Conservation (phyloP, 2,797 vertebrate genomes). For the Psittacula echo region DNA sequence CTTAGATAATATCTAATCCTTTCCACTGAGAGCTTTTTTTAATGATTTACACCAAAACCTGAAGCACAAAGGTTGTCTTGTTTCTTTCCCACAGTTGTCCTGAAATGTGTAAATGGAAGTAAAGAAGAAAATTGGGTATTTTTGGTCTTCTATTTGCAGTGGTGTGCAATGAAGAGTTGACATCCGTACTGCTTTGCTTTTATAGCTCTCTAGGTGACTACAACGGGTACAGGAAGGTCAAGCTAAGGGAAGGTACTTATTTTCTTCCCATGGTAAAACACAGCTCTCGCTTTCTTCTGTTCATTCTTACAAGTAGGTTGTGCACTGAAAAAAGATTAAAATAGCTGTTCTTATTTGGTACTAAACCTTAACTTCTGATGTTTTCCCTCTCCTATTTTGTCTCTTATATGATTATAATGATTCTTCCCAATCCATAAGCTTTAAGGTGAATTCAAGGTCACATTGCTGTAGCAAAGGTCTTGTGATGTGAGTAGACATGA, state of each 20-base stretch:
- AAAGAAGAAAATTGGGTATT: background rate
- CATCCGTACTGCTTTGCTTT: background rate
- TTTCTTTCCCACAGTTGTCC: background rate
- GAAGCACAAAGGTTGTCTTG: constrained; percentile 19
- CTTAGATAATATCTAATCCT: constrained; percentile 1
- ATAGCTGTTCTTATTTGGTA: background rate
- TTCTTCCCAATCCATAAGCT: background rate
- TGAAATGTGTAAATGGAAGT: background rate
- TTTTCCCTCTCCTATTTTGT: background rate
- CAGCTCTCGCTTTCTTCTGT: background rate
- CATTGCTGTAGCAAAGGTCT: background rate
- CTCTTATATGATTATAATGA: background rate
- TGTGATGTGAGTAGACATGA: background rate
- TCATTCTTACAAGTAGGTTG: background rate
- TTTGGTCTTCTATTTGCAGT: background rate
- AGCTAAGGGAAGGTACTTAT: background rate
- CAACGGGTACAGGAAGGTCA: background rate
- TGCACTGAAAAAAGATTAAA: background rate
- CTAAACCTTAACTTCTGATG: background rate
- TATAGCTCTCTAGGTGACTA: background rate
- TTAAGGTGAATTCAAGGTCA: constrained; percentile 9
- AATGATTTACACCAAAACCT: constrained; percentile 35
- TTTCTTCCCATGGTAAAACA: background rate
- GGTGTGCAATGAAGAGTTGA: background rate
- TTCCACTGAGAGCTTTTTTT: background rate